Evolutionary conservation across 1,140 invertebrate genomes (phyloP).

Genomic region (Drosophila subobscura): DNA sequence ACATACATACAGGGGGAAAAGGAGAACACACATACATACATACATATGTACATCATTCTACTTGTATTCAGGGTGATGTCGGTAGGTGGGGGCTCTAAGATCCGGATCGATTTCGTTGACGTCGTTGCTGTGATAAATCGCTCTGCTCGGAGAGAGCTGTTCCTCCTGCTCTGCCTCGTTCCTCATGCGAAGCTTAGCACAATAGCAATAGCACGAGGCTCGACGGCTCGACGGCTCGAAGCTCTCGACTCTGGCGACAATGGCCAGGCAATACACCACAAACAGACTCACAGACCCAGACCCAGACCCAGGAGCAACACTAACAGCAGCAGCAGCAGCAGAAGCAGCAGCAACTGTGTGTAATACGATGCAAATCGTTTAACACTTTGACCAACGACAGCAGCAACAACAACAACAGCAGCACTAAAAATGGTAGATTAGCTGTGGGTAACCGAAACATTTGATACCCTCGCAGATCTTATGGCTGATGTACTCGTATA

Average conservation of each 20-base stretch:
- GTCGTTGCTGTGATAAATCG: conserved; percentile 77
- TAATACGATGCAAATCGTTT: conserved; percentile 81
- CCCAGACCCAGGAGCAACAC: conserved; percentile 22
- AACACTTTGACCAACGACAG: conserved; percentile 74
- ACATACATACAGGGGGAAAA: conserved; percentile 8
- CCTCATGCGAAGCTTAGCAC: conserved; percentile 59
- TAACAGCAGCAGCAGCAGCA: conserved; percentile 10
- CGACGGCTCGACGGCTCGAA: no score
- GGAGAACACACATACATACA: conserved; percentile 3
- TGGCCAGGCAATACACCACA: conserved; percentile 47
- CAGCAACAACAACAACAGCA: conserved; percentile 25
- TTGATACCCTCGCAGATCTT: no score
- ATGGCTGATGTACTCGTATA: no score
- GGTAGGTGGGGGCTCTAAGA: conserved; percentile 47
- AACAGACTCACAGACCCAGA: background rate
- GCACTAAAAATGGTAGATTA: conserved; percentile 2
- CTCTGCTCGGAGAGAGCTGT: conserved; percentile 49
- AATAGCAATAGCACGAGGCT: conserved; percentile 64
- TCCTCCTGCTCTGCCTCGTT: background rate
- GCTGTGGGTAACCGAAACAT: background rate
- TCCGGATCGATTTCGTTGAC: conserved; percentile 80
- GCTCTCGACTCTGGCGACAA: conserved; percentile 57
- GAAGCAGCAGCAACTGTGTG: conserved; percentile 65
- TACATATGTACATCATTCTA: conserved; percentile 1
- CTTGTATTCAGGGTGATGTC: conserved; percentile 16